A percentile compares a stretch with the other conserved stretches of the same genome.
Evolutionary conservation across 2,797 vertebrate genomes (phyloP).

Genomic region (Sebastes cheni): DNA sequence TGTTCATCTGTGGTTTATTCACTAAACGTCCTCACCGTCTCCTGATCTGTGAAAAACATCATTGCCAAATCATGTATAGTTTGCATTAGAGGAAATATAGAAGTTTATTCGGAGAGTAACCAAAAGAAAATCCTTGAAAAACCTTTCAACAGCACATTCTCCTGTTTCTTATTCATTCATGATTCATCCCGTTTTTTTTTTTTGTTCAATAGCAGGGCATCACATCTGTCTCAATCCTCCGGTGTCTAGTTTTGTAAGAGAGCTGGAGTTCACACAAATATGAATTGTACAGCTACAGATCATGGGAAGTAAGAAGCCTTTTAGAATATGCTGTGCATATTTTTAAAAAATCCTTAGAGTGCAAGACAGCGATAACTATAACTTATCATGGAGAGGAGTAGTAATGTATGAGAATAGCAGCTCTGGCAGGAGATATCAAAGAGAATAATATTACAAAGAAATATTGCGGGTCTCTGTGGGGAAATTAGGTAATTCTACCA

Average conservation of each 20-base stretch:
- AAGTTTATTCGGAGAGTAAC: background rate
- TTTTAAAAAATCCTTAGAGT: conserved; percentile 19
- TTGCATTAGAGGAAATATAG: background rate
- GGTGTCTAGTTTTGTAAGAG: background rate
- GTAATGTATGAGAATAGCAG: conserved; percentile 30
- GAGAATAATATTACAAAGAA: conserved; percentile 50
- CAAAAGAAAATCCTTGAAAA: background rate
- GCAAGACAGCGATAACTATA: conserved; percentile 3
- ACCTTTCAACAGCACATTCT: background rate
- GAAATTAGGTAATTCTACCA: conserved; percentile 47
- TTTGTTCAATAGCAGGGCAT: background rate
- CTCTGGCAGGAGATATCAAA: conserved; percentile 43
- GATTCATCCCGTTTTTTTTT: background rate
- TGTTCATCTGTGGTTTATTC: background rate
- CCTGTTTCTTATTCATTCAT: background rate
- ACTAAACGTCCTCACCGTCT: background rate
- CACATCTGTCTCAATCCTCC: background rate
- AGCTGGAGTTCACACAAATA: background rate
- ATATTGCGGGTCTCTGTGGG: conserved; percentile 33
- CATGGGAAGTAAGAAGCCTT: background rate
- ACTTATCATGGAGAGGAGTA: conserved; percentile 22
- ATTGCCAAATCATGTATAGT: background rate
- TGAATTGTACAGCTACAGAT: conserved; percentile 15
- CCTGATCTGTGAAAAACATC: background rate
- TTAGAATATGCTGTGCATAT: conserved; percentile 1